Percentiles rank a stretch among this genome's conserved stretches.
Evolutionary conservation across 2,797 vertebrate species (phyloP).

Genomic region (Urocyon cinereoargenteus): DNA sequence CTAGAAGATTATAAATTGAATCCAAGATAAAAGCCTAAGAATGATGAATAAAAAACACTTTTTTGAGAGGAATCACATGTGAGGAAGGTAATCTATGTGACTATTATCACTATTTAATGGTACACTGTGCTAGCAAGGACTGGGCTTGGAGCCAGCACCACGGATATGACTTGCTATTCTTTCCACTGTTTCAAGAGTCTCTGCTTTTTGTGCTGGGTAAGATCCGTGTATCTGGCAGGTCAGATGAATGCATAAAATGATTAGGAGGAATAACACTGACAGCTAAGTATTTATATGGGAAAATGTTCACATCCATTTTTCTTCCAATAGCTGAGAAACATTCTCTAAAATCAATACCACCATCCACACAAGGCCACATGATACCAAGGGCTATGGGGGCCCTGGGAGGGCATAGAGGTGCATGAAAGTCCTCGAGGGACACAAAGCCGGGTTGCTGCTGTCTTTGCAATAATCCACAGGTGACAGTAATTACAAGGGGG

Average conservation of each 20-base stretch:
- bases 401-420: accelerated
- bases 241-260: not conserved
- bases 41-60: not conserved
- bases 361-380: accelerated
- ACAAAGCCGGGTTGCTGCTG: not conserved
- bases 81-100: not conserved
- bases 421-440: accelerated
- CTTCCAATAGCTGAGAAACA: not conserved
- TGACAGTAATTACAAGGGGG: too few relatives aligned
- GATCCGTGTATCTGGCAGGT: not conserved
- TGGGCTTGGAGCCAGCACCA: not conserved
- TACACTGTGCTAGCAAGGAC: not conserved
- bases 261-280: not conserved
- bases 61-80: not conserved
- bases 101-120: not conserved
- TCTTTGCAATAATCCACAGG: accelerated
- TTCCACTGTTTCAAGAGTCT: not conserved
- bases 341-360: not conserved
- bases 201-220: not conserved
- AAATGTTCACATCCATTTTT: not conserved
- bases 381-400: accelerated
- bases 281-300: not conserved
- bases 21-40: not conserved
- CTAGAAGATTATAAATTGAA: not conserved
- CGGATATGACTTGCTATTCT: accelerated